Evolutionary conservation across 2,888 invertebrate species (phyloP).

Genomic region (Agrotis puta): DNA sequence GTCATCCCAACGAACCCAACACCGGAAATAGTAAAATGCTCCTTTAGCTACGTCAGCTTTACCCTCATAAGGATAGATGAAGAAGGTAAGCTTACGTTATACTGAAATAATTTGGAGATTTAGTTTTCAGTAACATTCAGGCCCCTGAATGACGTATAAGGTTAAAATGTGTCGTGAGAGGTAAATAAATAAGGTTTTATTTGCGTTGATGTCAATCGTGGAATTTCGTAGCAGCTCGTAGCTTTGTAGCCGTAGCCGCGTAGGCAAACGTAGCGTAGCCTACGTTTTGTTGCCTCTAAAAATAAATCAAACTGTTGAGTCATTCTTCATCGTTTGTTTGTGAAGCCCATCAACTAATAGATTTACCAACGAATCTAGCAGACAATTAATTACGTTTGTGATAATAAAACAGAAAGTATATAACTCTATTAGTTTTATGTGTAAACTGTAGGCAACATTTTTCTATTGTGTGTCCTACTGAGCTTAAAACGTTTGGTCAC

Average conservation of each 20-base stretch:
- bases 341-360: constrained; percentile 29
- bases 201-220: constrained; percentile 23
- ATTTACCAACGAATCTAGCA: constrained; percentile 11
- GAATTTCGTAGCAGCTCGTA: constrained; percentile 41
- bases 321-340: constrained; percentile 44
- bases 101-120: constrained; percentile 58
- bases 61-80: constrained; percentile 59
- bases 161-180: constrained; percentile 23
- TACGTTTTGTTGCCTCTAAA: constrained; percentile 26
- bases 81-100: constrained; percentile 60
- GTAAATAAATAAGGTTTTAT: constrained; percentile 28
- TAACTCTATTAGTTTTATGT: constrained; percentile 49
- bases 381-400: constrained; percentile 42
- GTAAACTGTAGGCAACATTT: constrained; percentile 26
- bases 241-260: constrained; percentile 23
- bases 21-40: constrained; percentile 56
- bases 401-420: constrained; percentile 43
- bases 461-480: constrained; percentile 52
- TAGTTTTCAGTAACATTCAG: constrained; percentile 49
- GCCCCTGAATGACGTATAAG: constrained; percentile 23
- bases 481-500: constrained; percentile 60
- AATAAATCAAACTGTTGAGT: constrained; percentile 43
- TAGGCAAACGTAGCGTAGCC: constrained; percentile 31
- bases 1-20: constrained; percentile 37
- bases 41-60: constrained; percentile 56